Evolutionary conservation across 1,140 invertebrate species (phyloP).

Genomic region (Anadara kagoshimensis): DNA sequence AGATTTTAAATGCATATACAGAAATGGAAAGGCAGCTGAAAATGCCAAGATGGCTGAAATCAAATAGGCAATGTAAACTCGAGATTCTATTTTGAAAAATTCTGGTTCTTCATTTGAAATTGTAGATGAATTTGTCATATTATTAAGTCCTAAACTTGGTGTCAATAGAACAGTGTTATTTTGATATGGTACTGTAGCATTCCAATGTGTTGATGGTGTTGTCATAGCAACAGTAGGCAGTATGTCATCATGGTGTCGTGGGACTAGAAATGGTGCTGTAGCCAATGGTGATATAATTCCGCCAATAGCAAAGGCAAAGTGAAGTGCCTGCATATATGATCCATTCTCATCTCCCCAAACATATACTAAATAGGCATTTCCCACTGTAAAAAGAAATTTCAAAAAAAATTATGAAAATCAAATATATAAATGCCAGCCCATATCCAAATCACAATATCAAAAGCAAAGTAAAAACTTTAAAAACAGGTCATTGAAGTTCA

Average conservation of each 20-base stretch:
- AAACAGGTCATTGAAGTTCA: too few relatives aligned
- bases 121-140: background rate
- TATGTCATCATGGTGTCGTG: conserved; percentile 10
- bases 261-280: conserved; percentile 52
- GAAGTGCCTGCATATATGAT: conserved; percentile 52
- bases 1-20: conserved; percentile 31
- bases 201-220: background rate
- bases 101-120: background rate
- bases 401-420: conserved; percentile 2
- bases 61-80: conserved; percentile 43
- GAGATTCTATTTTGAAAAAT: conserved; percentile 4
- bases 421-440: background rate
- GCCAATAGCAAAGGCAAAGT: conserved; percentile 55
- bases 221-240: background rate
- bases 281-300: conserved; percentile 54
- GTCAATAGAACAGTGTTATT: background rate
- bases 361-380: conserved; percentile 53
- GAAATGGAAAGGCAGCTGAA: conserved; percentile 38
- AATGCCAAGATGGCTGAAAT: conserved; percentile 37
- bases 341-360: conserved; percentile 47
- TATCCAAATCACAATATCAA: too few relatives aligned
- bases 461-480: too few relatives aligned
- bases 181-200: background rate
- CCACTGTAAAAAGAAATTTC: conserved; percentile 52
- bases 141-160: background rate